Conservation (phyloP, 2,888 invertebrate genomes). For the Blera fallax region DNA sequence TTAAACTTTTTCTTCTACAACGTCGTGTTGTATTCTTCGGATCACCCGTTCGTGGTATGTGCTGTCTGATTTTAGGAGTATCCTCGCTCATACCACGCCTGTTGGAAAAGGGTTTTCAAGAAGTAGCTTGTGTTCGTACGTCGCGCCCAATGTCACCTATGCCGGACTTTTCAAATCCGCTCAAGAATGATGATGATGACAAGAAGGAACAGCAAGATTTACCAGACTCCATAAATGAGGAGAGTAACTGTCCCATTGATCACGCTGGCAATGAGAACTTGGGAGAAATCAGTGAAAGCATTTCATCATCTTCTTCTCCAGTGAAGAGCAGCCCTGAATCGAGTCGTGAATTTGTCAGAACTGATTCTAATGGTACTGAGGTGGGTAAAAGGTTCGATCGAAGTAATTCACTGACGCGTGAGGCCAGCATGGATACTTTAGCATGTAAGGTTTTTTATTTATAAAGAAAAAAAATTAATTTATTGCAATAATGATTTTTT, state of each 20-base stretch:
- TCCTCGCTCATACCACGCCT: constrained; percentile 95
- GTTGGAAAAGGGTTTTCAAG: constrained; percentile 91
- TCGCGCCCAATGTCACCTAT: constrained; percentile 89
- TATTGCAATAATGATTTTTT: constrained; percentile 58
- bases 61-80: constrained; percentile 92
- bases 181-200: constrained; percentile 35
- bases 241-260: constrained; percentile 51
- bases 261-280: constrained; percentile 56
- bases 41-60: constrained; percentile 94
- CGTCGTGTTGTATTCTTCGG: constrained; percentile 95
- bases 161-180: constrained; percentile 84
- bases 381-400: constrained; percentile 76
- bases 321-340: constrained; percentile 74
- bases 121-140: constrained; percentile 91
- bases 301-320: constrained; percentile 60
- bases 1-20: constrained; percentile 95
- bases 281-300: constrained; percentile 48
- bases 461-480: constrained; percentile 72
- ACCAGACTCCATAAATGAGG: constrained; percentile 36
- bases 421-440: constrained; percentile 86
- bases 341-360: constrained; percentile 78
- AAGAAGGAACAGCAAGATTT: neutral
- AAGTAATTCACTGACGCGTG: constrained; percentile 85
- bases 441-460: constrained; percentile 80
- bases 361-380: constrained; percentile 76